Evolutionary conservation across 2,797 vertebrate genomes (phyloP).

Genomic region (Cyprinella venusta): DNA sequence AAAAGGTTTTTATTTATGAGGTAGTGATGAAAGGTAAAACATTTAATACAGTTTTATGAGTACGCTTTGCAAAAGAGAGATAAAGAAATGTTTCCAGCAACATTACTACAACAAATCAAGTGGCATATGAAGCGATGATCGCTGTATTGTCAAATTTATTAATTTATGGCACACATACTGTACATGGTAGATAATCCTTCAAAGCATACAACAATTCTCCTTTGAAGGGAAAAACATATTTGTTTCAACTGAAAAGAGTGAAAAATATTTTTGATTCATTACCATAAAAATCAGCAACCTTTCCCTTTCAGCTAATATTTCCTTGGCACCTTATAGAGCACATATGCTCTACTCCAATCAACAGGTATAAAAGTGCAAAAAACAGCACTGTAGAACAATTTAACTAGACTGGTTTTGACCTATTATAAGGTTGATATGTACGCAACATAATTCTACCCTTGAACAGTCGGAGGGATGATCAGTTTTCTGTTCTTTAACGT

Average conservation of each 20-base stretch:
- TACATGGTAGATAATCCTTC: conserved; percentile 35
- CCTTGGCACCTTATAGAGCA: conserved; percentile 26
- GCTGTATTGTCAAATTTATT: conserved; percentile 43
- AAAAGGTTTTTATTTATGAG: conserved; percentile 21
- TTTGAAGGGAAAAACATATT: conserved; percentile 23
- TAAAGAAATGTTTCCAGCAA: conserved; percentile 1
- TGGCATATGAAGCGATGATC: not conserved
- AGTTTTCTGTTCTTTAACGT: not conserved
- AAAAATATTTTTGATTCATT: conserved; percentile 19
- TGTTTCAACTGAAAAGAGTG: conserved; percentile 41
- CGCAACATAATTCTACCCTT: not conserved
- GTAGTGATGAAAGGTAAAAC: conserved; percentile 23
- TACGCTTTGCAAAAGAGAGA: not conserved
- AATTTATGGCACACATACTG: conserved; percentile 32
- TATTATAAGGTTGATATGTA: conserved; percentile 12
- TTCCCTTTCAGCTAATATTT: not conserved
- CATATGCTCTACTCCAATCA: conserved; percentile 6
- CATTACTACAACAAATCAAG: conserved; percentile 18
- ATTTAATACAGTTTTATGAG: not conserved
- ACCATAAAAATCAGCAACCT: conserved; percentile 27
- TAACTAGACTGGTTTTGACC: conserved; percentile 41
- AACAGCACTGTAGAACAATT: conserved; percentile 12
- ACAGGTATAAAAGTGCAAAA: conserved; percentile 26
- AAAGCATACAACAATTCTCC: not conserved
- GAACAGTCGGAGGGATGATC: not conserved